These are phyloP conservation scores for Istiophorus platypterus DNA, from an alignment of 2,113 vertebrate genomes.

Conservation along the genomic window DNA sequence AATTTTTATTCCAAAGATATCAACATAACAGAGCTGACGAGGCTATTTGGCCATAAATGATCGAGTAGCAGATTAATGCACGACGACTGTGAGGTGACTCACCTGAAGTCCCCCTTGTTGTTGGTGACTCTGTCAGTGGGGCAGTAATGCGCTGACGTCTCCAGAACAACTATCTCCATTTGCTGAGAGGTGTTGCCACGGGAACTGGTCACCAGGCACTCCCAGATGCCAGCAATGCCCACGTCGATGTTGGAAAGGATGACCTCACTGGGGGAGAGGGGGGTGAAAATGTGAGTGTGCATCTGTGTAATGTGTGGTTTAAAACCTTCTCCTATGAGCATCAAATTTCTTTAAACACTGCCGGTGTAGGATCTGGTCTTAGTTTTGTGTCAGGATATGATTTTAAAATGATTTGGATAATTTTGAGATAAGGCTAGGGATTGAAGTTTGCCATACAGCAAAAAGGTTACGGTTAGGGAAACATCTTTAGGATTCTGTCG, in stretches of 20 bases:
- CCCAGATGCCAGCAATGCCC: constrained; percentile 88
- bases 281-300: not conserved
- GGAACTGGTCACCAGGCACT: constrained; percentile 90
- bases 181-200: constrained; percentile 89
- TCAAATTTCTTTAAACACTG: not conserved
- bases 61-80: too few relatives aligned
- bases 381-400: constrained; percentile 4
- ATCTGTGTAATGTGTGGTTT: not conserved
- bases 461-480: constrained; percentile 23
- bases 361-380: not conserved
- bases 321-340: constrained; percentile 5
- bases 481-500: constrained; percentile 2
- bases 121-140: constrained; percentile 89
- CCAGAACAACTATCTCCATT: constrained; percentile 92
- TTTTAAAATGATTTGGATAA: constrained; percentile 26
- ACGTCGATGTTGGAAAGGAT: constrained; percentile 90
- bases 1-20: not conserved
- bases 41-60: too few relatives aligned
- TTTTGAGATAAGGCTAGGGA: constrained; percentile 31
- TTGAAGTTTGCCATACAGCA: constrained; percentile 26
- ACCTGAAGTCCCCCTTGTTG: constrained; percentile 96
- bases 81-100: constrained; percentile 44
- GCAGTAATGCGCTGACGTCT: constrained; percentile 90
- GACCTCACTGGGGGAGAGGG: constrained; percentile 86
- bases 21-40: not conserved